Base-by-base conservation (phyloP, 1,140 invertebrate species). In the Lucilia cuprina region DNA sequence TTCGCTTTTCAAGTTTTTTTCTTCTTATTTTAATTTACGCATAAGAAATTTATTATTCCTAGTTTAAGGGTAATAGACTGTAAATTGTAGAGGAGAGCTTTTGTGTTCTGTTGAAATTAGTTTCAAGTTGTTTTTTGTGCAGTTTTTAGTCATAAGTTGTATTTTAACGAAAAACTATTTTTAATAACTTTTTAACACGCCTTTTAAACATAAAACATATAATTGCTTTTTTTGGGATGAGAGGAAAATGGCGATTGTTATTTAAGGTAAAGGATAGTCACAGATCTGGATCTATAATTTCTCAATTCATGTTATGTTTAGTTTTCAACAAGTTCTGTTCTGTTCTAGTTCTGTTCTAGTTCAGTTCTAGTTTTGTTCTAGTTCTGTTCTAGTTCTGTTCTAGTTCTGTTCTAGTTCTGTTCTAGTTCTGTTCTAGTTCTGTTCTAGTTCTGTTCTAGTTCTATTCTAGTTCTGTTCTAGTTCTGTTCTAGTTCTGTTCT, bases 101-200 rank as follows among this genome's bases (percentile, higher is more conserved):
- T 41, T 78, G 75, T n/a, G 14, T 49, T 13, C 3, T 47, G 74
- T 41, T 34, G 12, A 14, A 35, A 34, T 75, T 75, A 17, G 25
- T 80, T 80, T 49, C 50, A 55, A 55, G 50, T 55, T 21, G 41
- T 50, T 21, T 8, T 80, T 74, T 41, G 7, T 41, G 17, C 2
- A 21, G 41, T 49, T 49, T 49, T 80, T 10, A 41, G 3, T 80
- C 19, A 35, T 80, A 13, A 49, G 77, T 25, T 80, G 77, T 1
- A 21, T 80, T 50, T 19, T 8, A 41, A 34, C 14, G 35, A 49
- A 80, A 30, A 80, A 80, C 41, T 49, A 80, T 80, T 78, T 30
- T 70, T 80, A 49, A 80, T 80, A 49, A 80, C n/a, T 21, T 80
- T 49, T 80, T 80, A 80, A 80, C 77, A 80, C 77, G 77, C 77